Percentiles rank a stretch among this genome's conserved stretches.
These are phyloP conservation scores for Balaenoptera acutorostrata DNA, from an alignment of 2,113 vertebrate species.

Conservation along the genomic window DNA sequence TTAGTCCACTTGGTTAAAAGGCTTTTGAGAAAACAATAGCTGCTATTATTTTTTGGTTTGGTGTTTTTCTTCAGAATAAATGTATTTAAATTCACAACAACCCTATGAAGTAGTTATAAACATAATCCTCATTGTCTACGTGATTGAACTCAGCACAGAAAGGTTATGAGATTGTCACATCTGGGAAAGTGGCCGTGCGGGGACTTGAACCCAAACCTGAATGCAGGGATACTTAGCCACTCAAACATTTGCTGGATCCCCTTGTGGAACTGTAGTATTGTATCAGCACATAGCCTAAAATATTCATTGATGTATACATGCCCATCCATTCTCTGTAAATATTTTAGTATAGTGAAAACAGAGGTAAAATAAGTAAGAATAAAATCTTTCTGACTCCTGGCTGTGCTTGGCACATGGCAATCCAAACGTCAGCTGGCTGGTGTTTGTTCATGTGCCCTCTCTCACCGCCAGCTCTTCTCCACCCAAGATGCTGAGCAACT, in stretches of 20 bases:
- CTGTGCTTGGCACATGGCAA: neutral
- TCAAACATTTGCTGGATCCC: no score
- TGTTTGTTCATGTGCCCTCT: neutral
- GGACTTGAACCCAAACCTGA: neutral
- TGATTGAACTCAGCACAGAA: neutral
- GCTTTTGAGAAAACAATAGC: neutral
- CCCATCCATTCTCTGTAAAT: neutral
- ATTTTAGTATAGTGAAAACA: neutral
- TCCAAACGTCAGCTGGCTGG: no score
- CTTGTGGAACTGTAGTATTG: accelerated
- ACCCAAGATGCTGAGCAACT: neutral
- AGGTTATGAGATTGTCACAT: neutral
- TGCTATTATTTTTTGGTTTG: neutral
- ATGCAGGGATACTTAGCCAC: no score
- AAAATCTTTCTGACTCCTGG: neutral
- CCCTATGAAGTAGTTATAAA: no score
- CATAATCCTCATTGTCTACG: no score
- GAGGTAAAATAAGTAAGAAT: neutral
- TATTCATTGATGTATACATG: neutral
- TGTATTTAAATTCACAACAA: neutral
- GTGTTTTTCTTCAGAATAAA: neutral
- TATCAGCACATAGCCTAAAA: neutral
- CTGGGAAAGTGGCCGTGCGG: neutral
- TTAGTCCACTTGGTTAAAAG: neutral
- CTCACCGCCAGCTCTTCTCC: neutral